phyloP scores from a whole-genome alignment of 1,140 invertebrate species.

The Brachionus sp. region DNA sequence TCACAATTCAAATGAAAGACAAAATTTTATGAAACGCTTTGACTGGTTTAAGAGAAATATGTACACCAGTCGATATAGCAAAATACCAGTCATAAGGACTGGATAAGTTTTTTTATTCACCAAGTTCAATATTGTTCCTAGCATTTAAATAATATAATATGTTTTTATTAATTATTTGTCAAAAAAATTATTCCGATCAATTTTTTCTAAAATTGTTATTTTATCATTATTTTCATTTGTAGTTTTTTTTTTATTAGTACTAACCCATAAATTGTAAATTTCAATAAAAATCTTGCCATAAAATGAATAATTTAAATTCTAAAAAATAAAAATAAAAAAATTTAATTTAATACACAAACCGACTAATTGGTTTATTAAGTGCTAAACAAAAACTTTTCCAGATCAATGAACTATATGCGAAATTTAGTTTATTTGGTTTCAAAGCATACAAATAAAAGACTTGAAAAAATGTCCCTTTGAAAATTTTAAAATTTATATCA shows the following conservation, averaged over 20 bases:
- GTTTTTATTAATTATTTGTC: neutral
- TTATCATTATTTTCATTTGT: neutral
- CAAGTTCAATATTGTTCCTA: neutral
- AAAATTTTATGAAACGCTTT: constrained; percentile 9
- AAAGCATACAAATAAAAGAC: neutral
- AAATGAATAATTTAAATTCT: neutral
- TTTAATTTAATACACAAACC: neutral
- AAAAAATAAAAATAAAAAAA: neutral
- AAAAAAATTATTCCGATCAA: neutral
- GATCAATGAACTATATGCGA: neutral
- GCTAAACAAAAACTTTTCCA: neutral
- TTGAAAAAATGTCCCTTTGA: neutral
- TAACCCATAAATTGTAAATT: neutral
- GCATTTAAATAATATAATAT: neutral
- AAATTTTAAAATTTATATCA: neutral
- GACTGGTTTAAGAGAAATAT: constrained; percentile 26
- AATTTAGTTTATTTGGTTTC: neutral
- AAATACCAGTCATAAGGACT: constrained; percentile 17
- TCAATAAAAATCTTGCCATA: neutral
- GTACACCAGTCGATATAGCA: constrained; percentile 5
- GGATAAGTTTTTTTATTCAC: neutral
- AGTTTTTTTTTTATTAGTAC: neutral
- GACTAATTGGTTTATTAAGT: no score
- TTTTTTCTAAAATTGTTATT: neutral
- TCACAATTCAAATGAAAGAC: neutral